Evolutionary conservation across 2,113 vertebrate genomes (phyloP).

Genomic region (Platichthys stellatus): DNA sequence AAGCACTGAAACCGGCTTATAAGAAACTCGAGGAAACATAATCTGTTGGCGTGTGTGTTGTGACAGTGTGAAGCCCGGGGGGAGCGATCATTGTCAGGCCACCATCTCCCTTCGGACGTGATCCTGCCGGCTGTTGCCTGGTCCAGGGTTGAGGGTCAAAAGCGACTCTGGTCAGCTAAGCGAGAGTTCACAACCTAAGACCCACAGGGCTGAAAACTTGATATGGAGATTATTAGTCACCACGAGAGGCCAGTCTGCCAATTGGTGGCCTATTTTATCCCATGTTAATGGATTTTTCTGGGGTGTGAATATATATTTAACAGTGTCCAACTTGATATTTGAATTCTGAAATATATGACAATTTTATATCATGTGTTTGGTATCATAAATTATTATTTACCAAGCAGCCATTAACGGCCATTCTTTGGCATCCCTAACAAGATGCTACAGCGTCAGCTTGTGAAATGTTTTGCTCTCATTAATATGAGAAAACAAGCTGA

Average conservation of each 20-base stretch:
- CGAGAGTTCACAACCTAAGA: constrained; percentile 54
- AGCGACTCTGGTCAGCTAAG: constrained; percentile 68
- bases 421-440: neutral
- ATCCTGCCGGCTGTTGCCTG: constrained; percentile 41
- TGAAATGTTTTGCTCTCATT: constrained; percentile 47
- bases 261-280: constrained; percentile 33
- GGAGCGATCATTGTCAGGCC: constrained; percentile 53
- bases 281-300: neutral
- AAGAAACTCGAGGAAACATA: constrained; percentile 21
- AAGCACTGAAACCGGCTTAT: neutral
- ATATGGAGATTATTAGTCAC: constrained; percentile 58
- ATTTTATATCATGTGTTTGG: neutral
- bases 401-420: neutral
- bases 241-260: constrained; percentile 32
- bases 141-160: constrained; percentile 63
- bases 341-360: neutral
- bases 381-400: neutral
- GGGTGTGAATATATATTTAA: neutral
- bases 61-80: constrained; percentile 51
- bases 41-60: constrained; percentile 45
- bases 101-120: constrained; percentile 49
- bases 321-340: neutral
- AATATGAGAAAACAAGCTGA: constrained; percentile 38
- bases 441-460: constrained; percentile 15
- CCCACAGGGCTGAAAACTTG: constrained; percentile 37